These are phyloP conservation scores for Conus ventricosus DNA, from an alignment of 1,140 invertebrate species.

Conservation along the genomic window DNA sequence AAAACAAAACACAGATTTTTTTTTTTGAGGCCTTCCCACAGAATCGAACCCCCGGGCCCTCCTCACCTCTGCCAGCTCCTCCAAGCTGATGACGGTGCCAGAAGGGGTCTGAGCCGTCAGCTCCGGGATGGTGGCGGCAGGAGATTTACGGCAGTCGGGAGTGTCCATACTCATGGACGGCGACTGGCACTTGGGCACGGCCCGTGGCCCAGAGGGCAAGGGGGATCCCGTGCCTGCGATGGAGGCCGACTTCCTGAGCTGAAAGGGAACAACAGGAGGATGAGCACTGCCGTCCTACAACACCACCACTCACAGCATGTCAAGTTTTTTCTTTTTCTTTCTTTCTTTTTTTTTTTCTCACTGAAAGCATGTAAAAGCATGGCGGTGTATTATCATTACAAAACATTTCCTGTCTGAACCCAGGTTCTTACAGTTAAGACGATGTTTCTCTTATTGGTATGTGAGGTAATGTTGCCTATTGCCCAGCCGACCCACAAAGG, in stretches of 20 bases:
- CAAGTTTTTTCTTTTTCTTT: no score
- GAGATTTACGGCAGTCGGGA: neutral
- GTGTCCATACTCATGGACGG: constrained; percentile 1
- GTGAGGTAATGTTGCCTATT: no score
- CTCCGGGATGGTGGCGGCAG: constrained; percentile 49
- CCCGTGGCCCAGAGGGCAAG: neutral
- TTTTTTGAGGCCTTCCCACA: neutral
- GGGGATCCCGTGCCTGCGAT: constrained; percentile 36
- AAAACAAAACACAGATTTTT: neutral
- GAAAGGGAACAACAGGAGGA: neutral
- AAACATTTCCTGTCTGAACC: no score
- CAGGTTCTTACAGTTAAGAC: no score
- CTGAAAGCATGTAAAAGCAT: no score
- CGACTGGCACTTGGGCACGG: constrained; percentile 24
- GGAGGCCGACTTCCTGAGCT: constrained; percentile 63
- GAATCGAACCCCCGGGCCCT: neutral
- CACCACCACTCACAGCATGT: no score
- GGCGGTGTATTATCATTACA: no score
- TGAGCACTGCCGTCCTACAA: no score
- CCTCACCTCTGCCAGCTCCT: constrained; percentile 67
- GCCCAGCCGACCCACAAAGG: no score
- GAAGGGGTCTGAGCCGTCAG: constrained; percentile 67
- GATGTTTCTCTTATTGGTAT: no score
- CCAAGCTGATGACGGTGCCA: constrained; percentile 67
- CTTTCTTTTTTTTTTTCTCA: no score